Conservation (phyloP, 1,140 invertebrate species). For the Scaptomyza graminum region DNA sequence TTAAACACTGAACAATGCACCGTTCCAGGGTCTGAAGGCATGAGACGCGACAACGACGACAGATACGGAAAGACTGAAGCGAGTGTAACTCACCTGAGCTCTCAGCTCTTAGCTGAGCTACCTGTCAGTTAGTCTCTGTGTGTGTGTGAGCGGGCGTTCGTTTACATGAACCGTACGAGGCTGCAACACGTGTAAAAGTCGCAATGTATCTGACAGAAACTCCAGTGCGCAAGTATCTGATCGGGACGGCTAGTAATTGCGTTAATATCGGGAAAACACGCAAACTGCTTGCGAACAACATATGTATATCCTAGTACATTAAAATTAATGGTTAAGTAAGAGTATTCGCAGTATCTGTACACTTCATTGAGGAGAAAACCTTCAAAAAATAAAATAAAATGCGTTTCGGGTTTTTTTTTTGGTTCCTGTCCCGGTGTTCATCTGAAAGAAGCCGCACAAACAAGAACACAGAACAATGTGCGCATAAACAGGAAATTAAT, state of each 20-base stretch:
- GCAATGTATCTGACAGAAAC: slow-evolving; percentile 59
- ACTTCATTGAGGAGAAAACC: slow-evolving; percentile 47
- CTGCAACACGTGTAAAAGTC: slow-evolving; percentile 65
- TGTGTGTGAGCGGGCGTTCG: slow-evolving; percentile 23
- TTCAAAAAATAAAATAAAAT: slow-evolving; percentile 22
- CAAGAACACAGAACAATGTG: slow-evolving; percentile 54
- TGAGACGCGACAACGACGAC: slow-evolving; percentile 60
- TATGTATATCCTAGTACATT: slow-evolving; percentile 18
- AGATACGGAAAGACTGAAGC: slow-evolving; percentile 68
- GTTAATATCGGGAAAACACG: slow-evolving; percentile 70
- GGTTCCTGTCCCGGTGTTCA: slow-evolving; percentile 11
- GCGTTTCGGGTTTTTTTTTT: slow-evolving; percentile 31
- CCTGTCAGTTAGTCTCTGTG: slow-evolving; percentile 46
- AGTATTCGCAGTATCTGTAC: neutral
- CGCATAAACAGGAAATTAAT: slow-evolving; percentile 80
- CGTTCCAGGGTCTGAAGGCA: slow-evolving; percentile 41
- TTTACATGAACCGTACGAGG: slow-evolving; percentile 43
- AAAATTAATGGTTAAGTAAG: neutral
- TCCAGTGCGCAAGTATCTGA: slow-evolving; percentile 53
- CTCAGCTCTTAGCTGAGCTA: slow-evolving; percentile 33
- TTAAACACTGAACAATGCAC: slow-evolving; percentile 35
- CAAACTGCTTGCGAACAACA: slow-evolving; percentile 36
- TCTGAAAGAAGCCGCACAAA: slow-evolving; percentile 69
- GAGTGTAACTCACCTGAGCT: slow-evolving; percentile 25
- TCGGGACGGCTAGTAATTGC: slow-evolving; percentile 60